Conservation (phyloP, 2,797 vertebrate species). For the Rhinogobio ventralis region DNA sequence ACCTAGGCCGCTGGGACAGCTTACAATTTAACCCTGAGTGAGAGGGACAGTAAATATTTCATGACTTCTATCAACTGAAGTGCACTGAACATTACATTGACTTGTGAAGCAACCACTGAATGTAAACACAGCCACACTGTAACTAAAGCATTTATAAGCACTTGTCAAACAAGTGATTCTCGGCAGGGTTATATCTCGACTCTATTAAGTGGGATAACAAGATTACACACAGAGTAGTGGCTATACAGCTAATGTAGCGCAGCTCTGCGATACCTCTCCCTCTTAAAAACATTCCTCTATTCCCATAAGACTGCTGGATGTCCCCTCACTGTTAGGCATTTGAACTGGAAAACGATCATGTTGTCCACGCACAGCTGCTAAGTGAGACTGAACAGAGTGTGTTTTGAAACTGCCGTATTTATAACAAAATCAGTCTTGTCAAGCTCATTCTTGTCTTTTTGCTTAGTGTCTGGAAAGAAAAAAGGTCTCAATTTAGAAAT, state of each 20-base stretch:
- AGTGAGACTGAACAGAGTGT: not conserved
- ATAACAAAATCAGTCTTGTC: slow-evolving; percentile 25
- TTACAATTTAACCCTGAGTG: slow-evolving; percentile 3
- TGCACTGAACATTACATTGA: slow-evolving; percentile 31
- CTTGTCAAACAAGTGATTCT: slow-evolving; percentile 31
- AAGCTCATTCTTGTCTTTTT: slow-evolving; percentile 15
- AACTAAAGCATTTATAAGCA: slow-evolving; percentile 40
- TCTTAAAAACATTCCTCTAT: not conserved
- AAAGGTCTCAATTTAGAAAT: not conserved
- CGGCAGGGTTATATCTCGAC: not conserved
- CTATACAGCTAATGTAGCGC: not conserved
- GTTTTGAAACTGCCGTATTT: slow-evolving; percentile 11
- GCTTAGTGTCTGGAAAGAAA: not conserved
- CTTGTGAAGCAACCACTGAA: not conserved
- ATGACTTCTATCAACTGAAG: slow-evolving; percentile 31
- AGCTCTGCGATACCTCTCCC: not conserved
- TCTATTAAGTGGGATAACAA: slow-evolving; percentile 31
- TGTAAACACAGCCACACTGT: slow-evolving; percentile 21
- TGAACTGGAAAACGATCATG: slow-evolving; percentile 29
- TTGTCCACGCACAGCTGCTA: not conserved
- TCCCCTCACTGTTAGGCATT: slow-evolving; percentile 32
- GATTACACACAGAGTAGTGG: not conserved
- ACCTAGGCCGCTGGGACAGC: slow-evolving; percentile 18
- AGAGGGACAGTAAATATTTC: slow-evolving; percentile 50
- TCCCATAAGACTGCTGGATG: slow-evolving; percentile 3